These are phyloP conservation scores for Periphyllus acericola DNA, from an alignment of 2,888 invertebrate genomes.

Conservation along the genomic window DNA sequence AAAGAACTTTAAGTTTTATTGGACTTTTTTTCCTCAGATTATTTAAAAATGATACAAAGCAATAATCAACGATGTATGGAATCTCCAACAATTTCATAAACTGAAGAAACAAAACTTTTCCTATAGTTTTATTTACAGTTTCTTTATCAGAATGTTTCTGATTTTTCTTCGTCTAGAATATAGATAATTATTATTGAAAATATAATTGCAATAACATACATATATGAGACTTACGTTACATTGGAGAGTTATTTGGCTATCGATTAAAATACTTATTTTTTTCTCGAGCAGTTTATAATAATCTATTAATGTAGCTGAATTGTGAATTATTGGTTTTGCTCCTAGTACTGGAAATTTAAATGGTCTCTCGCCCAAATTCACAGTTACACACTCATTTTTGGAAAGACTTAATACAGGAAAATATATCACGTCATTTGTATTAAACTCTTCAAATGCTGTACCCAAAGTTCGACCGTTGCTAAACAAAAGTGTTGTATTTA, in stretches of 20 bases:
- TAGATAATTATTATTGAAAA: background rate
- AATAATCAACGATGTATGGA: constrained; percentile 25
- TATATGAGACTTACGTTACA: background rate
- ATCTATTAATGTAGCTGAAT: background rate
- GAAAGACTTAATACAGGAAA: constrained; percentile 30
- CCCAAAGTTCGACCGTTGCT: constrained; percentile 49
- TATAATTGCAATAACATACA: background rate
- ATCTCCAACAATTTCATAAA: background rate
- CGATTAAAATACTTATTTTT: background rate
- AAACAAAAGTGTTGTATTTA: background rate
- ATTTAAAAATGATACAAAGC: constrained; percentile 18
- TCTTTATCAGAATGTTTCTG: background rate
- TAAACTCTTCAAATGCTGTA: background rate
- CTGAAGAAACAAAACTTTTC: constrained; percentile 21
- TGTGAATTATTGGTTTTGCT: constrained; percentile 9
- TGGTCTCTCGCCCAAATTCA: constrained; percentile 47
- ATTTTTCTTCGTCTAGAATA: background rate
- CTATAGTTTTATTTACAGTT: constrained; percentile 3
- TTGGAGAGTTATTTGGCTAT: background rate
- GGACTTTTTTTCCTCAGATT: background rate
- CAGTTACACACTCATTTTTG: constrained; percentile 7
- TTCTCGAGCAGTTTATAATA: constrained; percentile 16
- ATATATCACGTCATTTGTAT: background rate
- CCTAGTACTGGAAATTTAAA: constrained; percentile 28
- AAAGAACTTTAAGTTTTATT: constrained; percentile 15